Percentiles rank a stretch among this genome's conserved stretches.
Evolutionary conservation across 2,113 vertebrate genomes (phyloP).

Genomic region (Psilopogon haemacephalus): DNA sequence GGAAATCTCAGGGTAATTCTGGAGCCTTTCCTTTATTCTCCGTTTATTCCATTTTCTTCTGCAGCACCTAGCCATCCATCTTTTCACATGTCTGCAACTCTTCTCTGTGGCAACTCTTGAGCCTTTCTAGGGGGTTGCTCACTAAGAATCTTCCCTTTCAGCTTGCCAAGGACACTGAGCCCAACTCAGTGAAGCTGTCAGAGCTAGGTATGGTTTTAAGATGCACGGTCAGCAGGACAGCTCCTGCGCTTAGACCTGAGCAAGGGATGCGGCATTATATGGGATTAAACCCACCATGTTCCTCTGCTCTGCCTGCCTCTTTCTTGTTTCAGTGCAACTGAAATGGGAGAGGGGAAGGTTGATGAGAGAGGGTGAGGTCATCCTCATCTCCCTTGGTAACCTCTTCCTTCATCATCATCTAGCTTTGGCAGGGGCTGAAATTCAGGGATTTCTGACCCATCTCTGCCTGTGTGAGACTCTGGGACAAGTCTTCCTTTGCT

Average conservation of each 20-base stretch:
- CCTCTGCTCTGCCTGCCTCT: not conserved
- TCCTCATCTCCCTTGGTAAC: not conserved
- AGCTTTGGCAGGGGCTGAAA: not conserved
- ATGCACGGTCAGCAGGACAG: not conserved
- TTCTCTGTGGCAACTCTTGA: not conserved
- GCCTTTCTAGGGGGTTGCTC: not conserved
- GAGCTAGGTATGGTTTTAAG: not conserved
- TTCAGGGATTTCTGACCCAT: not conserved
- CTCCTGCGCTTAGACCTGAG: not conserved
- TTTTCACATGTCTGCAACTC: not conserved
- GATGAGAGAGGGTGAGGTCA: not conserved
- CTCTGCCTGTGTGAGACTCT: not conserved
- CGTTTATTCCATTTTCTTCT: not conserved
- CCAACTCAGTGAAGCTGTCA: not conserved
- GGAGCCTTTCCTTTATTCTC: not conserved
- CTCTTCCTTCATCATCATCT: not conserved
- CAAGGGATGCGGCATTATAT: not conserved
- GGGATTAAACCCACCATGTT: not conserved
- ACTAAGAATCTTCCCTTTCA: not conserved
- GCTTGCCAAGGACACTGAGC: not conserved
- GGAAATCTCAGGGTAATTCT: not conserved
- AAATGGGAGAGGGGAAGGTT: not conserved
- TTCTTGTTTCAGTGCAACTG: not conserved
- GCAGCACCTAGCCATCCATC: not conserved
- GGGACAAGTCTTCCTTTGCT: not conserved